Conservation (phyloP, 2,113 vertebrate genomes). For the Rhizomys pruinosus region DNA sequence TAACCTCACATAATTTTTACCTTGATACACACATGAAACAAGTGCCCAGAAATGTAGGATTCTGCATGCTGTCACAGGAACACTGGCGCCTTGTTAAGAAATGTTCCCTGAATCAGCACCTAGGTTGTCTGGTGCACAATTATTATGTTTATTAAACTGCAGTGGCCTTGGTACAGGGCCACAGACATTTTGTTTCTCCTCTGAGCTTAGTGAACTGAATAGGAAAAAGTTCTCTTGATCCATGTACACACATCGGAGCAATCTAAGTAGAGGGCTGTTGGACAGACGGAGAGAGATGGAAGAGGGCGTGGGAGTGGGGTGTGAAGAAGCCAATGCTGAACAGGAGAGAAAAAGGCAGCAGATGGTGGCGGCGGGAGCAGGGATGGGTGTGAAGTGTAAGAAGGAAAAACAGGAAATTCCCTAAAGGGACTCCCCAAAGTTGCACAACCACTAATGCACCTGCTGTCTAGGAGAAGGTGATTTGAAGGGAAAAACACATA, state of each 20-base stretch:
- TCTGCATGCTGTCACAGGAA: slow-evolving; percentile 80
- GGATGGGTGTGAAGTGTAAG: slow-evolving; percentile 90
- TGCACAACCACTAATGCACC: slow-evolving; percentile 85
- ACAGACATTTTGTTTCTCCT: slow-evolving; percentile 79
- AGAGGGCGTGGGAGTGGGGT: slow-evolving; percentile 91
- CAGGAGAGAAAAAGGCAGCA: slow-evolving; percentile 89
- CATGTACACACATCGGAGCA: slow-evolving; percentile 86
- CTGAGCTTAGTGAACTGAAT: slow-evolving; percentile 79
- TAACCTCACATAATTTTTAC: neutral
- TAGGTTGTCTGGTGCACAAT: slow-evolving; percentile 76
- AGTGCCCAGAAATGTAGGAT: slow-evolving; percentile 80
- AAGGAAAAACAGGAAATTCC: slow-evolving; percentile 91
- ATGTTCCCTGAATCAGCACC: slow-evolving; percentile 68
- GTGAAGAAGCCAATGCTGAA: slow-evolving; percentile 90
- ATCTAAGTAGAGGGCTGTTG: slow-evolving; percentile 87
- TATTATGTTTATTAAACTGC: slow-evolving; percentile 71
- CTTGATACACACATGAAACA: slow-evolving; percentile 84
- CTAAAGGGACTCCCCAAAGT: slow-evolving; percentile 91
- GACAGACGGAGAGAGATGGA: slow-evolving; percentile 89
- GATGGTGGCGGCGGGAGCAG: slow-evolving; percentile 90
- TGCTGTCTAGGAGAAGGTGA: slow-evolving; percentile 81
- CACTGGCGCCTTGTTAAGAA: slow-evolving; percentile 78
- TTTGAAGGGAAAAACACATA: slow-evolving; percentile 66
- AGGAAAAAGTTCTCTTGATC: slow-evolving; percentile 75
- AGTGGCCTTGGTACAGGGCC: slow-evolving; percentile 65